Evolutionary conservation across 2,797 vertebrate species (phyloP).

Genomic region (Acomys russatus): DNA sequence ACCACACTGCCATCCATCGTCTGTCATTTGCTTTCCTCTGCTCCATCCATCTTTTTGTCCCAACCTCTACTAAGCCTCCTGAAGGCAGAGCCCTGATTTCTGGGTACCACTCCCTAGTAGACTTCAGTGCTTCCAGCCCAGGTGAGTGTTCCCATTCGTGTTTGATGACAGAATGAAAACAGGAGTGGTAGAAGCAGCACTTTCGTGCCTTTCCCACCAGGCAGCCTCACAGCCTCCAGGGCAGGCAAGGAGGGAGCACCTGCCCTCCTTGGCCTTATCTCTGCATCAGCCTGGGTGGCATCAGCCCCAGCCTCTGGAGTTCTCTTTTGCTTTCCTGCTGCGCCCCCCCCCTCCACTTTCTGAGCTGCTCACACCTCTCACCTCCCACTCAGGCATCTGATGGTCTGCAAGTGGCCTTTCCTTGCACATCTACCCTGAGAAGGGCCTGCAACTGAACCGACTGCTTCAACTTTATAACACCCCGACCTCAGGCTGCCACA

Average conservation of each 20-base stretch:
- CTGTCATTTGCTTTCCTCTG: not conserved
- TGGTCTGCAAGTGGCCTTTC: not conserved
- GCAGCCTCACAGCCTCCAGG: not conserved
- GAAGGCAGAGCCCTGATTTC: not conserved
- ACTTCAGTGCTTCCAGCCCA: not conserved
- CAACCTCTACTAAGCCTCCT: not conserved
- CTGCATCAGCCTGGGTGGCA: accelerated
- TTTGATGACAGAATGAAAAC: slow-evolving; percentile 15
- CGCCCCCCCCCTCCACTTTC: not conserved
- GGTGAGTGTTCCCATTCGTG: not conserved
- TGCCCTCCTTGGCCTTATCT: not conserved
- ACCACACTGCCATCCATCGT: not conserved
- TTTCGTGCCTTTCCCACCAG: not conserved
- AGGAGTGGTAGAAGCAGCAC: not conserved
- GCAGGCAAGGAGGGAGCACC: not conserved
- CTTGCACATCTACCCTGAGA: not conserved
- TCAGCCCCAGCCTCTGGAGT: not conserved
- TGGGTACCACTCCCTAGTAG: not conserved
- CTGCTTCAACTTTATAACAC: not conserved
- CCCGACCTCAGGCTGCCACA: not conserved
- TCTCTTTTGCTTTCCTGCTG: not conserved
- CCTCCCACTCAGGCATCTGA: not conserved
- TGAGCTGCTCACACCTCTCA: not conserved
- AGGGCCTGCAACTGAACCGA: slow-evolving; percentile 1
- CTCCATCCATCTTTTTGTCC: not conserved